Percentiles rank a stretch among this genome's conserved stretches.
phyloP scores from a whole-genome alignment of 1,140 invertebrate species.

The Drosophila ananassae region DNA sequence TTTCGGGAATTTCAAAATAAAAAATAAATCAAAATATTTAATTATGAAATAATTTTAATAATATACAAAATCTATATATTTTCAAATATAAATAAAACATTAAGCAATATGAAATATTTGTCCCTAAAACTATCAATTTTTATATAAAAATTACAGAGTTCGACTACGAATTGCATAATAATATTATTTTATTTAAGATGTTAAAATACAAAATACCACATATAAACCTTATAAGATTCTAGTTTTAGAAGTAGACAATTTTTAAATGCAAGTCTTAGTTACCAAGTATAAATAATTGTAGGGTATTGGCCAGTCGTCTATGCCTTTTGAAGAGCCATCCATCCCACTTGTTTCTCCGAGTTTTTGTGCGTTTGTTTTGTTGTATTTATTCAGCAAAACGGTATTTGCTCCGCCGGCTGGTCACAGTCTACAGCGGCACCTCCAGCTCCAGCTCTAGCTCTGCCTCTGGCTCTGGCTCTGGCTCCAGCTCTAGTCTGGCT shows the following conservation, averaged over 20 bases:
- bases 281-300: not conserved
- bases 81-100: no score
- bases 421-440: slow-evolving; percentile 45
- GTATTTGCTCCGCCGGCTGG: slow-evolving; percentile 68
- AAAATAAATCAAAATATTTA: no score
- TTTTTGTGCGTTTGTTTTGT: slow-evolving; percentile 46
- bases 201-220: no score
- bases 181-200: no score
- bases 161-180: no score
- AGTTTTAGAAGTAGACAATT: not conserved
- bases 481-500: not conserved
- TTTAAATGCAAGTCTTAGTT: not conserved
- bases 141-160: no score
- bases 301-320: not conserved
- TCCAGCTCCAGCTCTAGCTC: slow-evolving; percentile 7
- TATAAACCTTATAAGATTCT: no score
- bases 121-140: no score
- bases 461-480: not conserved
- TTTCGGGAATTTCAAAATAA: no score
- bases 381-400: slow-evolving; percentile 74
- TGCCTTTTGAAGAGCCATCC: not conserved
- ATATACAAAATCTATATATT: no score
- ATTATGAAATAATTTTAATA: no score
- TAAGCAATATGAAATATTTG: no score
- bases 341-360: slow-evolving; percentile 17